These are phyloP conservation scores for Conops quadrifasciatus DNA, from an alignment of 2,888 invertebrate genomes.

Conservation along the genomic window DNA sequence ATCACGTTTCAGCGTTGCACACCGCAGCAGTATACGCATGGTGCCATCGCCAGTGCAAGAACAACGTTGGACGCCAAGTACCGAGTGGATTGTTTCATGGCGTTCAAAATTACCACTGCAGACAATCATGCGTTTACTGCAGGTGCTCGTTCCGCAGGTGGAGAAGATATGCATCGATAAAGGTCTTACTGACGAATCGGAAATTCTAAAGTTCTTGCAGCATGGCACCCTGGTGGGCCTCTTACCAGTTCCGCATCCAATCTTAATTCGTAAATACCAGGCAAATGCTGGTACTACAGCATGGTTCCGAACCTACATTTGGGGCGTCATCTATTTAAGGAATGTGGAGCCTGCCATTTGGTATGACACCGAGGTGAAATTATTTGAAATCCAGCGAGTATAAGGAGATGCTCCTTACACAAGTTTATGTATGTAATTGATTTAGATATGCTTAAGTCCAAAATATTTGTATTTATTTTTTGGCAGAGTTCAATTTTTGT, in stretches of 20 bases:
- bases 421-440: too few relatives aligned
- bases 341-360: slow-evolving; percentile 99
- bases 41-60: slow-evolving; percentile 54
- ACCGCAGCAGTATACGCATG: slow-evolving; percentile 74
- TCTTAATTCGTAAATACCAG: slow-evolving; percentile 98
- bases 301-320: slow-evolving; percentile 99
- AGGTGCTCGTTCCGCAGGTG: slow-evolving; percentile 98
- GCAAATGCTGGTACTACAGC: slow-evolving; percentile 98
- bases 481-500: too few relatives aligned
- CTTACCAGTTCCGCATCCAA: slow-evolving; percentile 98
- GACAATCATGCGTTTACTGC: slow-evolving; percentile 98
- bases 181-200: slow-evolving; percentile 98
- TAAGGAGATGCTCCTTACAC: slow-evolving; percentile 67
- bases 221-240: slow-evolving; percentile 98
- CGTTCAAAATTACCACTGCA: slow-evolving; percentile 96
- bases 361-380: slow-evolving; percentile 99
- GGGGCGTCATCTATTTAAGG: slow-evolving; percentile 99
- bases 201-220: slow-evolving; percentile 98
- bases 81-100: slow-evolving; percentile 96
- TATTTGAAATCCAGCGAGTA: slow-evolving; percentile 97
- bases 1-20: slow-evolving; percentile 56
- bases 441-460: too few relatives aligned
- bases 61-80: slow-evolving; percentile 83
- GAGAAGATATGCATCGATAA: slow-evolving; percentile 99
- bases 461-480: too few relatives aligned